phyloP scores from a whole-genome alignment of 2,888 invertebrate genomes.

The Syrphus vitripennis region DNA sequence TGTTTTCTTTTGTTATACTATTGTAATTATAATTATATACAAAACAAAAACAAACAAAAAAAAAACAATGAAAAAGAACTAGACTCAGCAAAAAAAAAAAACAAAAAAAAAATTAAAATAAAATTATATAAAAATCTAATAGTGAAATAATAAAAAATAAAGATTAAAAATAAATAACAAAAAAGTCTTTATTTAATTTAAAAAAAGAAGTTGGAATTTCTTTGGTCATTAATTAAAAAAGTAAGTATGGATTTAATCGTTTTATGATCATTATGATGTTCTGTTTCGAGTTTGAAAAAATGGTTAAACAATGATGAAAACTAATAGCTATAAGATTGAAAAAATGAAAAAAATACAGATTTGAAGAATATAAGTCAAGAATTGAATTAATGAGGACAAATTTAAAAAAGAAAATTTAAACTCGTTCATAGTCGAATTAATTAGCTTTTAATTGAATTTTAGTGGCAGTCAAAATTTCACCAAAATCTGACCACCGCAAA shows the following conservation, averaged over 20 bases:
- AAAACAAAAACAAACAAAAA: constrained; percentile 22
- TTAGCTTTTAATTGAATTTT: too few species aligned
- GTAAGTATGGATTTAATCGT: background rate
- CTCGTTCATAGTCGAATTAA: too few species aligned
- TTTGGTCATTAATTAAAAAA: background rate
- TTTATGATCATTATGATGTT: too few species aligned
- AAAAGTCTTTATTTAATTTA: background rate
- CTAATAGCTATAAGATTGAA: too few species aligned
- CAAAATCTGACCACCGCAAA: too few species aligned
- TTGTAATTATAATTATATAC: constrained; percentile 69
- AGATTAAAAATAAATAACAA: constrained; percentile 37
- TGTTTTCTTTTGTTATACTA: constrained; percentile 71
- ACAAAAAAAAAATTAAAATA: constrained; percentile 18
- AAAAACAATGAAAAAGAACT: constrained; percentile 33
- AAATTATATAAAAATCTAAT: constrained; percentile 42
- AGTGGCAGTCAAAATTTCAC: too few species aligned
- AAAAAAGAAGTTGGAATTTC: background rate
- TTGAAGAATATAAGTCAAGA: too few species aligned
- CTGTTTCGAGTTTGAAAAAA: too few species aligned
- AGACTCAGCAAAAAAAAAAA: constrained; percentile 42
- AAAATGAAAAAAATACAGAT: too few species aligned
- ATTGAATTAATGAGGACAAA: too few species aligned
- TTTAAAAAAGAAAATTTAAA: too few species aligned
- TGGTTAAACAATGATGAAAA: too few species aligned
- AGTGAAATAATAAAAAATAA: constrained; percentile 61